phyloP scores from a whole-genome alignment of 2,113 vertebrate species.

The Gracilinanus agilis region DNA sequence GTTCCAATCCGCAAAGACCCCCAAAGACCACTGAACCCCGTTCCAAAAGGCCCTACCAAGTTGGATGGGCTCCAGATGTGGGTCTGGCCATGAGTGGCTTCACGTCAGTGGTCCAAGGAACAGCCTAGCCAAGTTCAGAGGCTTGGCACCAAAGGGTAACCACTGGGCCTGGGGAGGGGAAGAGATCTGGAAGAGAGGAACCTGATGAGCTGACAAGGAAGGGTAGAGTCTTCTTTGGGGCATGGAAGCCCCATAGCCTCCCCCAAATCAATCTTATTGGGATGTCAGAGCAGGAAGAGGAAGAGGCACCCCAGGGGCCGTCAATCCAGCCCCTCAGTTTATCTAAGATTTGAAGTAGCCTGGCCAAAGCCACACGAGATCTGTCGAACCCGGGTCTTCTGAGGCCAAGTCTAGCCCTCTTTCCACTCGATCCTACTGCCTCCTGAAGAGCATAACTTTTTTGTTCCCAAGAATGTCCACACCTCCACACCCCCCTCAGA shows the following conservation, averaged over 20 bases:
- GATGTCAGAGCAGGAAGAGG: not conserved
- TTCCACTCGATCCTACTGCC: not conserved
- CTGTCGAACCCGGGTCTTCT: not conserved
- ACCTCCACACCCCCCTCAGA: not conserved
- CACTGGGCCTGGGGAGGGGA: not conserved
- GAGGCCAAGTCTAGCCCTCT: not conserved
- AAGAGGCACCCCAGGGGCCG: not conserved
- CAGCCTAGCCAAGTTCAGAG: not conserved
- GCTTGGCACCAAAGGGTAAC: not conserved
- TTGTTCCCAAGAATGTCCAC: not conserved
- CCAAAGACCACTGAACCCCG: not conserved
- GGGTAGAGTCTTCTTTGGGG: too few species aligned
- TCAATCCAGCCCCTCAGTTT: not conserved
- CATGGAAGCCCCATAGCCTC: too few species aligned
- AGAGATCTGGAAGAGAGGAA: not conserved
- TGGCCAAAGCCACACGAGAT: not conserved
- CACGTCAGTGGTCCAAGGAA: not conserved
- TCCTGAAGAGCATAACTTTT: not conserved
- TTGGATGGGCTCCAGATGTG: not conserved
- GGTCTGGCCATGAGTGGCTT: not conserved
- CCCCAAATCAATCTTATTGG: not conserved
- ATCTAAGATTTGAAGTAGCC: not conserved
- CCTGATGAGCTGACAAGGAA: not conserved
- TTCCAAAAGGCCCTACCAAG: not conserved
- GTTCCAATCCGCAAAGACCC: not conserved